Evolutionary conservation across 1,140 invertebrate genomes (phyloP).

Genomic region (silkworm (Bombyx mori)): ASM3026992v2 NC_085128.1:11454501-11455000

Average conservation of each 20-base stretch:
- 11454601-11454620: too few relatives aligned
- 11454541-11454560: too few relatives aligned
- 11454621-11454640: not conserved
- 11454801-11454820: slow-evolving; percentile 41
- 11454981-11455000: slow-evolving; percentile 55
- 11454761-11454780: slow-evolving; percentile 38
- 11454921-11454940: slow-evolving; percentile 25
- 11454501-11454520: too few relatives aligned
- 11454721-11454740: slow-evolving; percentile 33
- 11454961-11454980: slow-evolving; percentile 48
- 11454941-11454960: slow-evolving; percentile 59
- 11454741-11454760: slow-evolving; percentile 47
- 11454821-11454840: slow-evolving; percentile 44
- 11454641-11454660: not conserved
- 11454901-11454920: slow-evolving; percentile 10
- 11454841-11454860: slow-evolving; percentile 16
- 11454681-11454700: slow-evolving; percentile 14
- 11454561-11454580: too few relatives aligned
- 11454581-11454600: too few relatives aligned
- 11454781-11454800: slow-evolving; percentile 44
- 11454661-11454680: slow-evolving; percentile 13
- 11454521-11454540: too few relatives aligned
- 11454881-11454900: slow-evolving; percentile 10
- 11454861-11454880: slow-evolving; percentile 13
- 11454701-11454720: slow-evolving; percentile 28